These are phyloP conservation scores for Enteromius mattozi DNA, from an alignment of 2,797 vertebrate species.

Conservation along the genomic window DNA sequence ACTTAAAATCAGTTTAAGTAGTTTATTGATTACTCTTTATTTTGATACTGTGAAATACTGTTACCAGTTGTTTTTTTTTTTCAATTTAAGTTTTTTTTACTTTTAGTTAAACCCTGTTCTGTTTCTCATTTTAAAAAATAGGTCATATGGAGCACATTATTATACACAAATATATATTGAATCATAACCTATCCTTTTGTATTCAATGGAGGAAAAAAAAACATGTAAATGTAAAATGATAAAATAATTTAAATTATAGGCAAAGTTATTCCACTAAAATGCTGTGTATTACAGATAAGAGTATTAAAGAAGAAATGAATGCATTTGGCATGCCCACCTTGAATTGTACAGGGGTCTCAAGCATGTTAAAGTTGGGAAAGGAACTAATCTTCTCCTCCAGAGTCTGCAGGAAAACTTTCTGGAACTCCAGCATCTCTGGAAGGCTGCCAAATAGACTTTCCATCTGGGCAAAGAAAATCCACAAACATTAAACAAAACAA, in stretches of 20 bases:
- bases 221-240: background rate
- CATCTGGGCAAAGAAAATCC: constrained; percentile 79
- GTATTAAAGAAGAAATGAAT: background rate
- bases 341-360: constrained; percentile 94
- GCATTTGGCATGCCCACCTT: constrained; percentile 75
- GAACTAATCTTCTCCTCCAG: constrained; percentile 92
- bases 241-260: background rate
- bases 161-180: background rate
- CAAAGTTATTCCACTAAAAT: background rate
- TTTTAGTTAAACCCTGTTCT: background rate
- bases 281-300: background rate
- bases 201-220: background rate
- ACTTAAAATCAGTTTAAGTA: background rate
- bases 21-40: background rate
- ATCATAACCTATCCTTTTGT: background rate
- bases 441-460: constrained; percentile 96
- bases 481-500: background rate
- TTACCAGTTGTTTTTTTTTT: background rate
- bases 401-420: constrained; percentile 95
- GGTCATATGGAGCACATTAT: background rate
- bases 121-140: background rate
- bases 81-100: background rate
- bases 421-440: constrained; percentile 97
- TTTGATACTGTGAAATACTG: too few species aligned
- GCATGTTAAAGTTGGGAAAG: constrained; percentile 87